Evolutionary conservation across 2,797 vertebrate genomes (phyloP).

Genomic region (Lepilemur septentrionalis): DNA sequence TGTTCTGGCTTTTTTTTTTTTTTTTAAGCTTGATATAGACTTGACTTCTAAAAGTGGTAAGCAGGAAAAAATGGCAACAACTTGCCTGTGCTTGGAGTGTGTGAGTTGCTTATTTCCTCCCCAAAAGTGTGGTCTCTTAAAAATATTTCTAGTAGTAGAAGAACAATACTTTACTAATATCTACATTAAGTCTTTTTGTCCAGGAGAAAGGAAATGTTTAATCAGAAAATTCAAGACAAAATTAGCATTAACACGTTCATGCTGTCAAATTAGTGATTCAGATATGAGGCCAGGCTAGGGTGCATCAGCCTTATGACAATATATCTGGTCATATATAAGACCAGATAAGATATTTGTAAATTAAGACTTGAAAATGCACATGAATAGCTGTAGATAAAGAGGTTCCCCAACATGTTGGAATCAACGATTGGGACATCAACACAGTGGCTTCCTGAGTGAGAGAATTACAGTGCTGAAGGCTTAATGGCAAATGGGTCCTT

Average conservation of each 20-base stretch:
- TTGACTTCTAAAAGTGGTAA: neutral
- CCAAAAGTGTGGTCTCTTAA: neutral
- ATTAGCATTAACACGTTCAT: slow-evolving; percentile 4
- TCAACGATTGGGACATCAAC: neutral
- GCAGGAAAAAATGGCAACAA: neutral
- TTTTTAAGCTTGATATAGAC: neutral
- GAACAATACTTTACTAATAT: neutral
- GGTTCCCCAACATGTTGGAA: neutral
- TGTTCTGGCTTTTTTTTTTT: neutral
- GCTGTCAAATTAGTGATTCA: neutral
- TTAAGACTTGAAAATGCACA: neutral
- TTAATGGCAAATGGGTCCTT: neutral
- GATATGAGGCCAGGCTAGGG: neutral
- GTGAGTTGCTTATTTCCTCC: neutral
- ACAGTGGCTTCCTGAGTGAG: neutral
- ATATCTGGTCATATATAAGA: neutral
- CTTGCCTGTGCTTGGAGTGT: neutral
- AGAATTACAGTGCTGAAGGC: neutral
- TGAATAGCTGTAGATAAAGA: neutral
- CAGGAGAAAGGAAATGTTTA: neutral
- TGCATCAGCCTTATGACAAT: neutral
- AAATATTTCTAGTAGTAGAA: neutral
- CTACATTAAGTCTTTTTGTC: neutral
- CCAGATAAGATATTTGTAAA: too few species aligned
- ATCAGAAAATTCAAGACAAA: slow-evolving; percentile 50